phyloP scores from a whole-genome alignment of 2,113 vertebrate genomes.

The Pholis gunnellus region DNA sequence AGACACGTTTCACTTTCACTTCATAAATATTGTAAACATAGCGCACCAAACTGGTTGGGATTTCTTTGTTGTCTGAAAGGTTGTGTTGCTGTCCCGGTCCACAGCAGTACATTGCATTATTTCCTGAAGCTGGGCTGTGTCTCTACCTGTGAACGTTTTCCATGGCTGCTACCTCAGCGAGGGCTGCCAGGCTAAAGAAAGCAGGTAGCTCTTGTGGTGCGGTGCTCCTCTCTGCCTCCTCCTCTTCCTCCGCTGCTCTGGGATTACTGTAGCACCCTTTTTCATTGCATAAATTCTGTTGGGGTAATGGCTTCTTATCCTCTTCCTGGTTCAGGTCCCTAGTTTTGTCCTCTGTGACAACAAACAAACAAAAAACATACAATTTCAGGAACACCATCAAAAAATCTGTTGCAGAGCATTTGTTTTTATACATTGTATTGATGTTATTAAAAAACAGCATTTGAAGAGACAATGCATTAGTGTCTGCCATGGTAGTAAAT shows the following conservation, averaged over 20 bases:
- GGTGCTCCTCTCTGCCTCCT: conserved; percentile 84
- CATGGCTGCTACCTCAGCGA: conserved; percentile 99
- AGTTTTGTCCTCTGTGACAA: conserved; percentile 88
- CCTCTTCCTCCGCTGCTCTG: conserved; percentile 77
- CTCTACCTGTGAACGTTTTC: conserved; percentile 96
- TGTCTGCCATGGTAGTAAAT: not conserved
- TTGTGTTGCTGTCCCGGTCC: too few relatives aligned
- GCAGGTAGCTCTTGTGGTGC: conserved; percentile 86
- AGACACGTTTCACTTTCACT: too few relatives aligned
- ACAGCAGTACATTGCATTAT: not conserved
- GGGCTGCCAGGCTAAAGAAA: conserved; percentile 97
- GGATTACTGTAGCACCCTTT: conserved; percentile 83
- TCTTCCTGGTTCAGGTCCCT: conserved; percentile 88
- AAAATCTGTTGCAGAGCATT: not conserved
- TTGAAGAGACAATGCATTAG: not conserved
- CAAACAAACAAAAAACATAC: not conserved
- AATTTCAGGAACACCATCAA: not conserved
- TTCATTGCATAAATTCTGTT: conserved; percentile 88
- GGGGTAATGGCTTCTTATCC: conserved; percentile 87
- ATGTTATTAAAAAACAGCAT: not conserved
- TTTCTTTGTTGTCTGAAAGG: too few relatives aligned
- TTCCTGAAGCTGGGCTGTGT: not conserved
- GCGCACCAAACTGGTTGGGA: too few relatives aligned
- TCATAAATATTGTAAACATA: too few relatives aligned
- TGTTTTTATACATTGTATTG: not conserved